Base-by-base conservation (phyloP, 2,888 invertebrate species). In the Pyralis farinalis region DNA sequence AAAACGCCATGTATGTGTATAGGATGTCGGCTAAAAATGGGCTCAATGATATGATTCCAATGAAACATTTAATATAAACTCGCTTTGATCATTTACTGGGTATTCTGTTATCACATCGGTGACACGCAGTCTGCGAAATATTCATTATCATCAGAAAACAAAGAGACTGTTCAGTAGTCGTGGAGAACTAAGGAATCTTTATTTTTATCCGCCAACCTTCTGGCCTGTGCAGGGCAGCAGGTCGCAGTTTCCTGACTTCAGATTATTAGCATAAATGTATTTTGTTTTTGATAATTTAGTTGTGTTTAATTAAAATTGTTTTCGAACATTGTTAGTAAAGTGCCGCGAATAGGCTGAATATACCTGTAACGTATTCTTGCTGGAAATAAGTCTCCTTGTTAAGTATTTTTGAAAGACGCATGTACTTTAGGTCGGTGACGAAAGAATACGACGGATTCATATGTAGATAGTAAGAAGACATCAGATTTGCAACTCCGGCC, bases 61-160 rank as follows among this genome's bases (percentile, higher is more conserved):
- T 21, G 11, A 30, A 22, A 25, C 11, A n/a, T 22, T 29, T 11
- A 11, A 29, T 10, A 27, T 25, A 20, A 12, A 34, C 16, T 12
- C 7, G 12, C 34, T 29, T 27, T 40, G 30, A 40, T 34, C 37
- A 27, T 34, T 9, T 30, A 38, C 34, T 39, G 21, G 39, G 36
- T 40, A 30, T 37, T 36, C 46, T 47, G 57, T 75, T 81, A 79
- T 76, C 78, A 45, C 36, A 9, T 7, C 61, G 87, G 87, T 85
- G 86, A 84, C 86, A 82, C 37, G 85, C 86, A 66, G 86, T 87
- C 87, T 87, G 71, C 79, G 55, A 45, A 55, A 55, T 57, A 56
- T 46, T 50, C 43, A 47, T 73, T 74, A 75, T 77, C 73, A 46
- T 12, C 10, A 12, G 11, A 41, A 39, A 62, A 75, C 71, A 83